phyloP scores from a whole-genome alignment of 2,797 vertebrate genomes.

The Rhadinocentrus ornatus region DNA sequence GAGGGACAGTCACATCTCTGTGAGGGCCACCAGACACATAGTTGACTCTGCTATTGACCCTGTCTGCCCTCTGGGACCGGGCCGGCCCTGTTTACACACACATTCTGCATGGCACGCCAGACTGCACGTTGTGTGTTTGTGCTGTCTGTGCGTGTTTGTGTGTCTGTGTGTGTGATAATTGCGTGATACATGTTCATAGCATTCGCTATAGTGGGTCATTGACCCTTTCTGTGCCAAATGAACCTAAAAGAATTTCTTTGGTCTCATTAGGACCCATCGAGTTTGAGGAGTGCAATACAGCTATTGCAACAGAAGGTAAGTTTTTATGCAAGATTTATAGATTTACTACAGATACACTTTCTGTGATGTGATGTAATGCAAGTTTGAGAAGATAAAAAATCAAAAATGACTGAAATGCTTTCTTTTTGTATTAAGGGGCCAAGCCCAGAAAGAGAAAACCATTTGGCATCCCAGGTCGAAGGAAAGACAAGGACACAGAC shows the following conservation, averaged over 20 bases:
- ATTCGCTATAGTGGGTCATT: constrained; percentile 56
- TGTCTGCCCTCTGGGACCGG: constrained; percentile 72
- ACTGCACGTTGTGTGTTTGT: constrained; percentile 48
- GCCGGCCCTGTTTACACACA: constrained; percentile 53
- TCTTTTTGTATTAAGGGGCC: constrained; percentile 81
- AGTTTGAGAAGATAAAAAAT: not conserved
- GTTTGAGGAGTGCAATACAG: constrained; percentile 96
- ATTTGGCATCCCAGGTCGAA: constrained; percentile 92
- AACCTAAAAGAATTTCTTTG: constrained; percentile 60
- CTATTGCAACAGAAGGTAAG: constrained; percentile 91
- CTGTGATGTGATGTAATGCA: too few relatives aligned
- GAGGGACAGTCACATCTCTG: constrained; percentile 53
- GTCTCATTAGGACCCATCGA: constrained; percentile 90
- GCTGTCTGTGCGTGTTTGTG: constrained; percentile 9
- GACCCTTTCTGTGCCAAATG: constrained; percentile 65
- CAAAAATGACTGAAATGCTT: not conserved
- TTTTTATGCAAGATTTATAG: not conserved
- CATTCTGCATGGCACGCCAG: constrained; percentile 52
- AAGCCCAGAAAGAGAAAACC: constrained; percentile 94
- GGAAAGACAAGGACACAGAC: constrained; percentile 96
- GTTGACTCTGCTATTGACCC: constrained; percentile 77
- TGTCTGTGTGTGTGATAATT: constrained; percentile 59
- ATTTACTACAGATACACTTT: not conserved
- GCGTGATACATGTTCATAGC: constrained; percentile 72
- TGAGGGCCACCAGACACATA: constrained; percentile 73